phyloP scores from a whole-genome alignment of 2,888 invertebrate genomes.

The Mamestra brassicae region DNA sequence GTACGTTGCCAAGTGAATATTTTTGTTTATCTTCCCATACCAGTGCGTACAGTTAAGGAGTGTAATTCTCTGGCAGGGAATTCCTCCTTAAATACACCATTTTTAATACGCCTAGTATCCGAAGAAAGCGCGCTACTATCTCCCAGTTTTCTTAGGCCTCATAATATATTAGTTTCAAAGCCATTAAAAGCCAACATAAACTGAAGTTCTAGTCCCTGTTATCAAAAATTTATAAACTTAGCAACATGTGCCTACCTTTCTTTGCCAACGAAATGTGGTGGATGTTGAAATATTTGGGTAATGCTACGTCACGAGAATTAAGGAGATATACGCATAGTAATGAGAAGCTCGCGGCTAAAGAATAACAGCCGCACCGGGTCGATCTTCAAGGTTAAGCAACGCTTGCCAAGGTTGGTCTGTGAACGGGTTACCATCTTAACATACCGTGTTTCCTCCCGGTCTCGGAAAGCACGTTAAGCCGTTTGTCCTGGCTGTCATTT shows the following conservation, averaged over 20 bases:
- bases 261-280: neutral
- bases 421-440: no score
- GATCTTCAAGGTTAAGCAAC: no score
- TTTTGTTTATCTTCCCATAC: neutral
- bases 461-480: no score
- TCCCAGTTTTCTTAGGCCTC: constrained; percentile 10
- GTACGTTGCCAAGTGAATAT: neutral
- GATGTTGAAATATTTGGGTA: neutral
- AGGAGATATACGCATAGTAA: no score
- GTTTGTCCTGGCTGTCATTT: no score
- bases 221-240: constrained; percentile 45
- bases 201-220: constrained; percentile 18
- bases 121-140: neutral
- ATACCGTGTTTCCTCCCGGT: no score
- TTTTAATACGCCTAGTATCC: neutral
- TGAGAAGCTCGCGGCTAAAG: no score
- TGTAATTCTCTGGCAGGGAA: no score
- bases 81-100: neutral
- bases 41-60: no score
- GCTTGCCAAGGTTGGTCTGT: no score
- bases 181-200: constrained; percentile 18
- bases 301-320: neutral
- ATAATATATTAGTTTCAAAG: constrained; percentile 38
- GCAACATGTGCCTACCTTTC: constrained; percentile 4
- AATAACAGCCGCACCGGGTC: no score